A percentile compares a stretch with the other conserved stretches of the same genome.
Evolutionary conservation across 2,113 vertebrate species (phyloP).

Genomic region (Sinosuthora webbiana): DNA sequence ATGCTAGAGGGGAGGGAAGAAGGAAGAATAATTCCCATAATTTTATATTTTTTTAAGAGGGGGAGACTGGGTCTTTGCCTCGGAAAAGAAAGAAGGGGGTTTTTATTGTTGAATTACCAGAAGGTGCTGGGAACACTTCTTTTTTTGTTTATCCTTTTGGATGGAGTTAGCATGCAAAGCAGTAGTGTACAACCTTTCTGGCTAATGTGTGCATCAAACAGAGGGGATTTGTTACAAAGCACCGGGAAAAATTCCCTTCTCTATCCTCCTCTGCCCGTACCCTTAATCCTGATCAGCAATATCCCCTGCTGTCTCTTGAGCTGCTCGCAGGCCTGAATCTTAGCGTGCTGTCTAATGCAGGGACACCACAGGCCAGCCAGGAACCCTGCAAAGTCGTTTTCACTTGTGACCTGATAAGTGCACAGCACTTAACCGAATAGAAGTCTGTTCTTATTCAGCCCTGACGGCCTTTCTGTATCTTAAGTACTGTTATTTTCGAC

Average conservation of each 20-base stretch:
- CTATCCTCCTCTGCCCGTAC: not conserved
- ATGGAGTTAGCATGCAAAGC: not conserved
- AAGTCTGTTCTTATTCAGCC: not conserved
- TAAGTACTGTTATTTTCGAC: not conserved
- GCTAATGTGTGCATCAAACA: not conserved
- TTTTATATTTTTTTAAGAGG: not conserved
- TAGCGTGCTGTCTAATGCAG: not conserved
- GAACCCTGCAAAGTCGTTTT: not conserved
- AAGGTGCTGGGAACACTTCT: not conserved
- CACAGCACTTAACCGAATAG: not conserved
- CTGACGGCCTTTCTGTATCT: not conserved
- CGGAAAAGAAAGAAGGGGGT: not conserved
- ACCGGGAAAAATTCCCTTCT: not conserved
- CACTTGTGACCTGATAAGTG: not conserved
- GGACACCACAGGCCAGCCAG: not conserved
- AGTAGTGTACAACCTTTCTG: not conserved
- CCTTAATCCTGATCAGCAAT: constrained; percentile 13
- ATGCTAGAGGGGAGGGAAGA: constrained; percentile 5
- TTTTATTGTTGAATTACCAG: not conserved
- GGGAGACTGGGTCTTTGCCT: not conserved
- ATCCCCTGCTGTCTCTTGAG: not conserved
- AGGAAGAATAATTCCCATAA: not conserved
- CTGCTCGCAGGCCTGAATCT: not conserved
- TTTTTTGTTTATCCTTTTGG: not conserved
- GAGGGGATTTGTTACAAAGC: not conserved